Evolutionary conservation across 2,113 vertebrate species (phyloP).

Genomic region (Cyprinodon brontotheroides): DNA sequence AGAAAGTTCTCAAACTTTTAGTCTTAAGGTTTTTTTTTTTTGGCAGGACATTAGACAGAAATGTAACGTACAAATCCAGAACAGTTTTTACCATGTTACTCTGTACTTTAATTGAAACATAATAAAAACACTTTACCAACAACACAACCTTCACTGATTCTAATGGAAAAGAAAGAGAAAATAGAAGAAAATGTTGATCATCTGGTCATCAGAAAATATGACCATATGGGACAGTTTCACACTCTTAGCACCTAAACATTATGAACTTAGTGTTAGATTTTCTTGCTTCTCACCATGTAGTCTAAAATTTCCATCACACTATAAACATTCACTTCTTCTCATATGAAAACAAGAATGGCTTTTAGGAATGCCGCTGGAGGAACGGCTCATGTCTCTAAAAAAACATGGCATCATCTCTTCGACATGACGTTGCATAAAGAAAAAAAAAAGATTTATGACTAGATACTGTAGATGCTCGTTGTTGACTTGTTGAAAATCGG

Average conservation of each 20-base stretch:
- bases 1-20: too few relatives aligned
- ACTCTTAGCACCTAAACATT: background rate
- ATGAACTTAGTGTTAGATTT: background rate
- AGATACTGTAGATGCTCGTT: too few relatives aligned
- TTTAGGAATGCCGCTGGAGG: background rate
- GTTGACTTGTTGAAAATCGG: too few relatives aligned
- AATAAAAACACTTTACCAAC: too few relatives aligned
- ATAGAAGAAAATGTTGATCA: background rate
- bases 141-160: too few relatives aligned
- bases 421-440: too few relatives aligned
- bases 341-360: background rate
- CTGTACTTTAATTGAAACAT: background rate
- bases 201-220: background rate
- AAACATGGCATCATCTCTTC: background rate
- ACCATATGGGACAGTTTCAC: background rate
- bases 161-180: background rate
- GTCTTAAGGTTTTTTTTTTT: too few relatives aligned
- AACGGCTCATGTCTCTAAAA: background rate
- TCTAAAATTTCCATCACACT: background rate
- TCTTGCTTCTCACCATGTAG: background rate
- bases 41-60: background rate
- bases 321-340: background rate
- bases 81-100: background rate
- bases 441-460: too few relatives aligned
- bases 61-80: background rate